Evolutionary conservation across 1,140 invertebrate genomes (phyloP).

Genomic region (Papilio aristodemus): DNA sequence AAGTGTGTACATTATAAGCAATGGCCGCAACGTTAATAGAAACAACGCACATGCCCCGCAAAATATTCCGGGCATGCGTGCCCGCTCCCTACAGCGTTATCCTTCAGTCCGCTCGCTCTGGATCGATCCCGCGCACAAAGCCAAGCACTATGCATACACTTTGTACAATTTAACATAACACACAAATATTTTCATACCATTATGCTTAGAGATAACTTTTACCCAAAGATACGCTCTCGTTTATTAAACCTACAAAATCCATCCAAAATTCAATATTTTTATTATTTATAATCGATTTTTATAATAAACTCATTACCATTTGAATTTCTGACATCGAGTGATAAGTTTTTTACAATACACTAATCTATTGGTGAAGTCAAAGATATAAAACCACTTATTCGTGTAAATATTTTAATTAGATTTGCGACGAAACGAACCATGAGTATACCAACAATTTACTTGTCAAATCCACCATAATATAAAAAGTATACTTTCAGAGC

Average conservation of each 20-base stretch:
- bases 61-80: conserved; percentile 25
- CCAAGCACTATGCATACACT: not conserved
- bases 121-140: conserved; percentile 14
- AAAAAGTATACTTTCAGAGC: not conserved
- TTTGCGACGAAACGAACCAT: not conserved
- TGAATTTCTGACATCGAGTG: no score
- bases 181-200: not conserved
- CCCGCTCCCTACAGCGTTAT: not conserved
- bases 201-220: not conserved
- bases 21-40: conserved; percentile 13
- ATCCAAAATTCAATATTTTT: no score
- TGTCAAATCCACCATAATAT: conserved; percentile 4
- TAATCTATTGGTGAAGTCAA: no score
- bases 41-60: conserved; percentile 22
- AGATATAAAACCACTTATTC: no score
- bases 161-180: not conserved
- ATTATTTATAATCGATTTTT: no score
- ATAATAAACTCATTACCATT: no score
- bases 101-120: not conserved
- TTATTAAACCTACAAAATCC: no score
- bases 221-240: not conserved
- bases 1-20: not conserved
- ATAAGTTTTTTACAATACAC: no score
- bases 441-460: not conserved
- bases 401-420: no score